Evolutionary conservation across 2,888 invertebrate genomes (phyloP).

Genomic region (Trissolcus brochymenae): DNA sequence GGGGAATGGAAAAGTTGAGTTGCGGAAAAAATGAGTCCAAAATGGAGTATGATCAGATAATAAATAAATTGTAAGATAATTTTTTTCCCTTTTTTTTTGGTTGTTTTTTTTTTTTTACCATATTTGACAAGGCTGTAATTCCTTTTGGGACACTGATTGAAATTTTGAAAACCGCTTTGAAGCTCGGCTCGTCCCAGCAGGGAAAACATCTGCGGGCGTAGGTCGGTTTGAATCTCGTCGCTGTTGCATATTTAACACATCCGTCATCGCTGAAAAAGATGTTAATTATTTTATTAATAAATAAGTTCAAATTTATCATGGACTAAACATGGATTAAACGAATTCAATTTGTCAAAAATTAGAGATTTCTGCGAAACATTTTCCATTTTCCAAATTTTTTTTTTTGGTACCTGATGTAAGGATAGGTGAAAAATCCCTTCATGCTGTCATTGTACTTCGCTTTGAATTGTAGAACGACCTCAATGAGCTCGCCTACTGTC

Average conservation of each 20-base stretch:
- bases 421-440: constrained; percentile 95
- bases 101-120: constrained; percentile 78
- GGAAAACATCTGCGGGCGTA: constrained; percentile 96
- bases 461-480: constrained; percentile 83
- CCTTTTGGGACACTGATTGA: constrained; percentile 88
- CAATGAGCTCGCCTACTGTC: constrained; percentile 78
- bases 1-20: too few species aligned
- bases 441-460: constrained; percentile 94
- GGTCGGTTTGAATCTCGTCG: constrained; percentile 94
- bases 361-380: too few species aligned
- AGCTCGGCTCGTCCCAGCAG: constrained; percentile 98
- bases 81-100: too few species aligned
- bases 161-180: constrained; percentile 96
- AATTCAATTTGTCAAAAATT: too few species aligned
- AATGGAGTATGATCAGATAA: too few species aligned
- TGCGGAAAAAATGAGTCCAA: too few species aligned
- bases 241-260: constrained; percentile 88
- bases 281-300: too few species aligned
- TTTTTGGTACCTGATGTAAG: constrained; percentile 83
- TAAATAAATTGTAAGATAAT: too few species aligned
- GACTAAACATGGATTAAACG: too few species aligned
- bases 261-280: constrained; percentile 79
- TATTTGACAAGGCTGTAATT: constrained; percentile 93
- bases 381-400: too few species aligned
- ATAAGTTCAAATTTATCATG: too few species aligned